Base-by-base conservation (phyloP, 2,113 vertebrate genomes). In the Lipophrys pholis region DNA sequence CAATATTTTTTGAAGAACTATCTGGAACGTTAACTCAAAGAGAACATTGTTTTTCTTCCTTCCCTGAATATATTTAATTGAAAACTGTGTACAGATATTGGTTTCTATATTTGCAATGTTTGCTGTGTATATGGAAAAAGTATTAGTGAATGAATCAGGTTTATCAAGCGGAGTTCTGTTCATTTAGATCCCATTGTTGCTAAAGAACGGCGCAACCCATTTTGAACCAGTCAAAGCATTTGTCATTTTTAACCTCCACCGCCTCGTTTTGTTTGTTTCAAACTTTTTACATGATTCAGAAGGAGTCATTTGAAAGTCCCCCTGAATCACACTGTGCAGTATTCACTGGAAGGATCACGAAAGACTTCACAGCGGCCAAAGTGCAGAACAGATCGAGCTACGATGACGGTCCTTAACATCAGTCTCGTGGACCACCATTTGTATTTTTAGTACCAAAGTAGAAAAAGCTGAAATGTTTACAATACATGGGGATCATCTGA, bases 91-190 rank as follows among this genome's bases (percentile, higher is more conserved):
- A 97, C 95, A 98, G 95, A 96, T 95, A 95, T 94, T 94, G 94
- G 95, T 95, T 98, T 97, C 78, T 89, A 86, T 89, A 98, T 96
- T 97, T 96, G 94, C 96, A 95, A 95, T 87, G 93, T 97, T 95
- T 96, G 94, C 94, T 97, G 95, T 96, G 94, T 94, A 95, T 93
- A 92, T 90, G 87, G 78, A 81, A 55, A 30, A 90, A 79, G 85
- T 90, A 91, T 93, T 30, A 81, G 89, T 93, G 91, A 94, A 93
- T 93, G 92, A 94, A 89, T 89, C 91, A 94, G 93, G 91, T 95
- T 95, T 95, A 93, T 94, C 89, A 80, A 93, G 89, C 76, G 93
- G 91, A 94, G 90, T 87, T 90, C 82, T 88, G 85, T 83, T 89
- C 67, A 80, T 80, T 76, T 55, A 78, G 76, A 78, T 73, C 62